Percentiles rank a stretch among this genome's conserved stretches.
Evolutionary conservation across 2,797 vertebrate species (phyloP).

Genomic region (Toxotes lorentzi): DNA sequence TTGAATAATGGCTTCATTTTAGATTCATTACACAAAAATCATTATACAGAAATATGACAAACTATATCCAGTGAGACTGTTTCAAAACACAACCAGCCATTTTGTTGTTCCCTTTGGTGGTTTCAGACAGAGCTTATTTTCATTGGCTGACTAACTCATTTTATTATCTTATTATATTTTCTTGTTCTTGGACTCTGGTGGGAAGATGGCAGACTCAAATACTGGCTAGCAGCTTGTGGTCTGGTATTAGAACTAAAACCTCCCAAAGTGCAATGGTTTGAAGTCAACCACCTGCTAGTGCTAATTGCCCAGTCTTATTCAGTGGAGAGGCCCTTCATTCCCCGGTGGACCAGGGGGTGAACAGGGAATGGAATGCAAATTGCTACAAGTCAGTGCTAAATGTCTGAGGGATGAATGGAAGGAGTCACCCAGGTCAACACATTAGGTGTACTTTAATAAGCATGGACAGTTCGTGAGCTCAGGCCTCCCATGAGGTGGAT

Average conservation of each 20-base stretch:
- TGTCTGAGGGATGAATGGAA: slow-evolving; percentile 55
- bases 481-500: slow-evolving; percentile 56
- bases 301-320: slow-evolving; percentile 61
- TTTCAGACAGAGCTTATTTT: slow-evolving; percentile 45
- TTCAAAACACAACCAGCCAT: not conserved
- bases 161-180: slow-evolving; percentile 35
- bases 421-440: slow-evolving; percentile 72
- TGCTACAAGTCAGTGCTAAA: slow-evolving; percentile 65
- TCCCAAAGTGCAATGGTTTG: slow-evolving; percentile 58
- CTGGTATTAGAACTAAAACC: slow-evolving; percentile 51
- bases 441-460: slow-evolving; percentile 80
- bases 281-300: slow-evolving; percentile 72
- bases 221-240: slow-evolving; percentile 41
- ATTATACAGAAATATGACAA: slow-evolving; percentile 25
- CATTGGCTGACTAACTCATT: slow-evolving; percentile 26
- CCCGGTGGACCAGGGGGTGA: slow-evolving; percentile 37
- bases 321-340: slow-evolving; percentile 55
- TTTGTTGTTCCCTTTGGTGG: slow-evolving; percentile 2
- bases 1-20: slow-evolving; percentile 28
- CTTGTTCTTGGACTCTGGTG: slow-evolving; percentile 23
- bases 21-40: slow-evolving; percentile 2
- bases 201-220: slow-evolving; percentile 50
- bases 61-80: slow-evolving; percentile 2
- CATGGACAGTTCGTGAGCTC: slow-evolving; percentile 63
- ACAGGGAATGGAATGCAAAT: slow-evolving; percentile 71